Evolutionary conservation across 2,113 vertebrate species (phyloP).

Genomic region (Otocyon megalotis): DNA sequence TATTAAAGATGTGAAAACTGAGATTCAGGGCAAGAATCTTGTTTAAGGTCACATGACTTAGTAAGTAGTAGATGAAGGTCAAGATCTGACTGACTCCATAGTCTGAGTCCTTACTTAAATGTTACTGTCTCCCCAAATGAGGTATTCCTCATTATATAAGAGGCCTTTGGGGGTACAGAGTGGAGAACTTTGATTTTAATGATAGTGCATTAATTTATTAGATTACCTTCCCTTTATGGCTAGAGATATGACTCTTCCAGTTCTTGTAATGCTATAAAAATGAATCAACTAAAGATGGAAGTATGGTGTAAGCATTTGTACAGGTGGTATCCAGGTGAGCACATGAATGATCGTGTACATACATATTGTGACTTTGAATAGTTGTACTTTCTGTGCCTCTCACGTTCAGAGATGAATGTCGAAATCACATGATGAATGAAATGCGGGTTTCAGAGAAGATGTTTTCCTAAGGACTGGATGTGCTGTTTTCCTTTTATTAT

Average conservation of each 20-base stretch:
- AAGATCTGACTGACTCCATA: neutral
- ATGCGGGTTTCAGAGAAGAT: neutral
- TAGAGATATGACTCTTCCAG: neutral
- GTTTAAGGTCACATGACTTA: neutral
- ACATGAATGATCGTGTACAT: accelerated
- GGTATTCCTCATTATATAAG: neutral
- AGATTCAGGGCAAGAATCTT: neutral
- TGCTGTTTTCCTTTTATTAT: neutral
- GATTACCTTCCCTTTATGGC: neutral
- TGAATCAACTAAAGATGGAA: neutral
- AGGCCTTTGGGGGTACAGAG: neutral
- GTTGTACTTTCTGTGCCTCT: neutral
- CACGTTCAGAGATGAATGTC: neutral
- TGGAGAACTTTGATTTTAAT: slow-evolving; percentile 6
- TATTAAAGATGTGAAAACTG: neutral
- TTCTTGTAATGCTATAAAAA: neutral
- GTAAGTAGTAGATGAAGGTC: neutral
- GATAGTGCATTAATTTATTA: neutral
- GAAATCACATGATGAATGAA: neutral
- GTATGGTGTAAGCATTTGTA: too few relatives aligned
- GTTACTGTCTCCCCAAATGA: neutral
- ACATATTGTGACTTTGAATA: neutral
- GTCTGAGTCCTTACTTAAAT: neutral
- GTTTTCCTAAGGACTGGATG: neutral
- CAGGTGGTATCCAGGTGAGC: neutral